Conservation (phyloP, 2,888 invertebrate species). For the Eupithecia inturbata region DNA sequence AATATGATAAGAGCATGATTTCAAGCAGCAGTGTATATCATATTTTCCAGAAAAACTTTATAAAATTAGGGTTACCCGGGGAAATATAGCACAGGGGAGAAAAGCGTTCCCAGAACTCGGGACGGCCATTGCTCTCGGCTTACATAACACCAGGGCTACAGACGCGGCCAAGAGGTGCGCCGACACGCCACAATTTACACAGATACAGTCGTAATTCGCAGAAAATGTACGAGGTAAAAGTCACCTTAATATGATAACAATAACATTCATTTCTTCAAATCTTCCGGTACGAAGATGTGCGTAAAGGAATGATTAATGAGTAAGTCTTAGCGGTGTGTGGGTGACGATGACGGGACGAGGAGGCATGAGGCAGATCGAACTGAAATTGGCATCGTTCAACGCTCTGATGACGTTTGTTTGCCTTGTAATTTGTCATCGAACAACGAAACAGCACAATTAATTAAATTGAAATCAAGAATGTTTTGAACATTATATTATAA, state of each 20-base stretch:
- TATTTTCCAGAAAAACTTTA: slow-evolving; percentile 54
- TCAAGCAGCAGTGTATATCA: slow-evolving; percentile 53
- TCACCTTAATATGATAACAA: slow-evolving; percentile 57
- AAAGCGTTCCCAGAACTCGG: slow-evolving; percentile 65
- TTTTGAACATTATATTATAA: slow-evolving; percentile 14
- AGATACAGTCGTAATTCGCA: slow-evolving; percentile 54
- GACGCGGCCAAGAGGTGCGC: slow-evolving; percentile 74
- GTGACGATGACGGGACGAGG: slow-evolving; percentile 54
- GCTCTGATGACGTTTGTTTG: slow-evolving; percentile 62
- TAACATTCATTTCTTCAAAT: slow-evolving; percentile 62
- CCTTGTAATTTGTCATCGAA: slow-evolving; percentile 62
- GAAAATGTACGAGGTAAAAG: slow-evolving; percentile 52
- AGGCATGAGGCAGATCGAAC: slow-evolving; percentile 74
- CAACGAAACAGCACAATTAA: slow-evolving; percentile 46
- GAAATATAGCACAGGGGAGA: slow-evolving; percentile 62
- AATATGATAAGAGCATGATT: slow-evolving; percentile 46
- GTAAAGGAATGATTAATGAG: slow-evolving; percentile 73
- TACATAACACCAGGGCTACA: slow-evolving; percentile 81
- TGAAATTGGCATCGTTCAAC: slow-evolving; percentile 74
- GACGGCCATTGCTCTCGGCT: slow-evolving; percentile 81
- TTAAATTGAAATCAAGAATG: slow-evolving; percentile 32
- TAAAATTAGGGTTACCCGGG: slow-evolving; percentile 61
- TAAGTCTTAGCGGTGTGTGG: slow-evolving; percentile 66
- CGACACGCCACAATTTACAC: slow-evolving; percentile 48
- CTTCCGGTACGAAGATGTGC: slow-evolving; percentile 57